Percentiles rank a stretch among this genome's conserved stretches.
phyloP scores from a whole-genome alignment of 1,140 invertebrate genomes.

The Hermetia illucens region DNA sequence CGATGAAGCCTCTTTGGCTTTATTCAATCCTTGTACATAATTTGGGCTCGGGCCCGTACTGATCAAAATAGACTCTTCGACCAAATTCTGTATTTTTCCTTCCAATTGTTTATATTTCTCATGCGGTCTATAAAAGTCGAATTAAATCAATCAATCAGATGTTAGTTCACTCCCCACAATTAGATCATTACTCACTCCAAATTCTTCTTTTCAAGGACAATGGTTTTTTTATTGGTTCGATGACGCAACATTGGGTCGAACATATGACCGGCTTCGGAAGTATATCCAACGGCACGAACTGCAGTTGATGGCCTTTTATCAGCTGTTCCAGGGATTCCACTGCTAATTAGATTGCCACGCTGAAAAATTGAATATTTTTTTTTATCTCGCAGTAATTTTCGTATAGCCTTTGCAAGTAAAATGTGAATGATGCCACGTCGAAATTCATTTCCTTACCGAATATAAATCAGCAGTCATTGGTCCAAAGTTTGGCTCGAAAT shows the following conservation, averaged over 20 bases:
- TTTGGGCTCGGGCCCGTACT: slow-evolving; percentile 12
- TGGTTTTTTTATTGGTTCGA: slow-evolving; percentile 31
- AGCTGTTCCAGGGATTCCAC: slow-evolving; percentile 8
- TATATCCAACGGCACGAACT: slow-evolving; percentile 88
- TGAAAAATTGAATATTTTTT: neutral
- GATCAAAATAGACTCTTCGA: slow-evolving; percentile 63
- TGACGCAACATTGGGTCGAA: slow-evolving; percentile 69
- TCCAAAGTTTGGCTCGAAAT: neutral
- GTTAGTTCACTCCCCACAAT: too few relatives aligned
- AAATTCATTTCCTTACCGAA: neutral
- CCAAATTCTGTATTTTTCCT: slow-evolving; percentile 64
- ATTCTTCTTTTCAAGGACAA: slow-evolving; percentile 16
- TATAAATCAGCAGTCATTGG: neutral
- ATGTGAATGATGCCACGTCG: neutral
- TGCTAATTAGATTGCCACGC: neutral
- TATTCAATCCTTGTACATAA: slow-evolving; percentile 51
- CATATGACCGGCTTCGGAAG: slow-evolving; percentile 47
- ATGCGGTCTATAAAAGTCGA: slow-evolving; percentile 47
- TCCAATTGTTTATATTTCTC: slow-evolving; percentile 74
- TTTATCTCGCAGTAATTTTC: too few relatives aligned
- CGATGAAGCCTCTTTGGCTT: slow-evolving; percentile 90
- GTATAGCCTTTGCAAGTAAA: neutral
- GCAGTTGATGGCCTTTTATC: slow-evolving; percentile 78
- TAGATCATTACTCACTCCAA: slow-evolving; percentile 41
- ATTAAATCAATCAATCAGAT: neutral